Percentiles rank a stretch among this genome's conserved stretches.
phyloP scores from a whole-genome alignment of 2,888 invertebrate genomes.

The Eustalomyia histrio region DNA sequence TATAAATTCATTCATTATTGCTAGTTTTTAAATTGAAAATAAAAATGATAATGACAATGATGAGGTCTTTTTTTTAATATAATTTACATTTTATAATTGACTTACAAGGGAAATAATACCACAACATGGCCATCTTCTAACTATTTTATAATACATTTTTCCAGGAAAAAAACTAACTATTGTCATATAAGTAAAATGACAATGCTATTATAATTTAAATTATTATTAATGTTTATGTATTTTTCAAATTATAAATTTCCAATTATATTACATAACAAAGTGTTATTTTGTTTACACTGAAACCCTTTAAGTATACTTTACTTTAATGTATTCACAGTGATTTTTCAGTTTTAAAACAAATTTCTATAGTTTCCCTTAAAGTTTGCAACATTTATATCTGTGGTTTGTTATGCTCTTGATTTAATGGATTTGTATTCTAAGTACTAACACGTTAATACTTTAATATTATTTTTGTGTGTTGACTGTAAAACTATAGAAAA shows the following conservation, averaged over 20 bases:
- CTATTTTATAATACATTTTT: too few species aligned
- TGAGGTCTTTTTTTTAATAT: neutral
- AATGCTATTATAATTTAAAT: too few species aligned
- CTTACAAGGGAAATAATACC: neutral
- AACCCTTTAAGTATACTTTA: neutral
- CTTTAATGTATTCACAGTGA: neutral
- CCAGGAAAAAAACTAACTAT: too few species aligned
- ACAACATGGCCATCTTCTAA: too few species aligned
- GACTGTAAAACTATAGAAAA: neutral
- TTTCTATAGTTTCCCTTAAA: neutral
- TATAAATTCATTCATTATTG: neutral
- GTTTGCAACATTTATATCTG: neutral
- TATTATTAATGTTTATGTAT: too few species aligned
- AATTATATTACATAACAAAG: too few species aligned
- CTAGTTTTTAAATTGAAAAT: neutral
- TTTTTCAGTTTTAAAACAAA: neutral
- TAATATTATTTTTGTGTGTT: neutral
- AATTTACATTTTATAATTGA: neutral
- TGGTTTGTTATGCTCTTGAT: neutral
- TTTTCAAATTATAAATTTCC: too few species aligned
- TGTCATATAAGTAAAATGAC: too few species aligned
- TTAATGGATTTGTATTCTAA: neutral
- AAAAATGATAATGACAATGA: constrained; percentile 1
- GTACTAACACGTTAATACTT: neutral
- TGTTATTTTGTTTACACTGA: too few species aligned